These are phyloP conservation scores for Latrodectus hesperus DNA, from an alignment of 2,888 invertebrate genomes.

Conservation along the genomic window DNA sequence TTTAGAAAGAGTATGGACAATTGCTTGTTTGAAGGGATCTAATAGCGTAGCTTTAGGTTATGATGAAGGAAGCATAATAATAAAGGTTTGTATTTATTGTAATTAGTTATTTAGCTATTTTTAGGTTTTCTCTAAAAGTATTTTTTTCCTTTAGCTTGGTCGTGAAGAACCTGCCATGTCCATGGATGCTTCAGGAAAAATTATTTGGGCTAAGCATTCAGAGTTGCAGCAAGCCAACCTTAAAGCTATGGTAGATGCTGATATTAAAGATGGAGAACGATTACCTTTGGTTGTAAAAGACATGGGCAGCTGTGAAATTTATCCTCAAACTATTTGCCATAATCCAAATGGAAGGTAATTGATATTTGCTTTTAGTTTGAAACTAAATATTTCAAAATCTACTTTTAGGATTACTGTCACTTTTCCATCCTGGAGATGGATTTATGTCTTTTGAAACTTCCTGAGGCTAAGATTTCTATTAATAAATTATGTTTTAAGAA, in stretches of 20 bases:
- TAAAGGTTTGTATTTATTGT: slow-evolving; percentile 79
- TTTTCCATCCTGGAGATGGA: too few species aligned
- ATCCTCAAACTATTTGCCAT: slow-evolving; percentile 98
- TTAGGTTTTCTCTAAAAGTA: neutral
- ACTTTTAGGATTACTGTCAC: too few species aligned
- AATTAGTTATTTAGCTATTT: slow-evolving; percentile 1
- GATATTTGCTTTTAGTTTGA: too few species aligned
- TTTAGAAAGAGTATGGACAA: slow-evolving; percentile 98
- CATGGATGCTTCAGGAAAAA: slow-evolving; percentile 99
- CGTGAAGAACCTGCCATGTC: slow-evolving; percentile 99
- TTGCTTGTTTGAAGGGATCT: slow-evolving; percentile 92
- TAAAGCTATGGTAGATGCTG: slow-evolving; percentile 84
- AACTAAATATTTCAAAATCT: too few species aligned
- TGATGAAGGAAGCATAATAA: slow-evolving; percentile 96
- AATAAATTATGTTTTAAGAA: too few species aligned
- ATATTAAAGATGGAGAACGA: slow-evolving; percentile 91
- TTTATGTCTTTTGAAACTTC: too few species aligned
- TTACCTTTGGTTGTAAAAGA: slow-evolving; percentile 96
- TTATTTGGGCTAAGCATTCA: slow-evolving; percentile 98
- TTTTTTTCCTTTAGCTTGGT: slow-evolving; percentile 79
- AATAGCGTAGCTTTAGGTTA: slow-evolving; percentile 98
- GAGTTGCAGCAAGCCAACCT: slow-evolving; percentile 98
- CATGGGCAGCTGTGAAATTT: slow-evolving; percentile 99
- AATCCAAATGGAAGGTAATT: slow-evolving; percentile 93
- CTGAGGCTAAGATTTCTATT: too few species aligned